Evolutionary conservation across 2,113 vertebrate genomes (phyloP), one percentile per base, ranked within the genome.

Genomic region (Pedetes capensis): DNA sequence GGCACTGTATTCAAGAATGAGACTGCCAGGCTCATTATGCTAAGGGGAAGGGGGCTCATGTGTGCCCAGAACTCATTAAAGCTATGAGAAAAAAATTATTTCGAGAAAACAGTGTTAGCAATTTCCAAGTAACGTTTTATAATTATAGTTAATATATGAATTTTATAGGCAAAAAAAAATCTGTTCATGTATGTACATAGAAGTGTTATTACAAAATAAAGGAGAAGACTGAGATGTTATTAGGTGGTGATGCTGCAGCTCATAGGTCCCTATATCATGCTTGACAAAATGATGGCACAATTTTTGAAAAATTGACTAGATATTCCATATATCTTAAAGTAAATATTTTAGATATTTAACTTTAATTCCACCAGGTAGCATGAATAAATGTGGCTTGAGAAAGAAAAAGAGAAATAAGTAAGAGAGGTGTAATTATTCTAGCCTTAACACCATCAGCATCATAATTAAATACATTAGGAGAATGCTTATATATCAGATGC

Each of bases 131-230:
- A 92, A 86, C 87, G 80, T 95, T 93, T 93, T 96, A 37, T 85
- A 79, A 95, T 95, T 96, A 55, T 80, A 95, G 97, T 89, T 89
- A 97, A 93, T 72, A 81, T 53, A 37, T 69, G 71, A 96, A 32
- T 94, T 92, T 96, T 79, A 87, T 78, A 84, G 44, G 4, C 13
- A 4, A 49, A 86, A 91, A n/a, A 39, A 79, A 81, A 20, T 10
- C 12, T 91, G 47, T 89, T 95, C n/a, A 90, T 96, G 96, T 97
- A 69, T 72, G 87, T 47, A 76, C 37, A 76, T 93, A 57, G 16
- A 87, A 96, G 42, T 96, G 55, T 69, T 86, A 97, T 87, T 88
- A 91, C 61, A 93, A 93, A 42, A 66, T 92, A 96, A 97, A 72
- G 51, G 78, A 66, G 49, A 97, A 95, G 44, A 91, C 22, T 93